Evolutionary conservation across 2,113 vertebrate genomes (phyloP), one percentile per base, ranked within the genome.

Genomic region (Eupsittula cactorum): DNA sequence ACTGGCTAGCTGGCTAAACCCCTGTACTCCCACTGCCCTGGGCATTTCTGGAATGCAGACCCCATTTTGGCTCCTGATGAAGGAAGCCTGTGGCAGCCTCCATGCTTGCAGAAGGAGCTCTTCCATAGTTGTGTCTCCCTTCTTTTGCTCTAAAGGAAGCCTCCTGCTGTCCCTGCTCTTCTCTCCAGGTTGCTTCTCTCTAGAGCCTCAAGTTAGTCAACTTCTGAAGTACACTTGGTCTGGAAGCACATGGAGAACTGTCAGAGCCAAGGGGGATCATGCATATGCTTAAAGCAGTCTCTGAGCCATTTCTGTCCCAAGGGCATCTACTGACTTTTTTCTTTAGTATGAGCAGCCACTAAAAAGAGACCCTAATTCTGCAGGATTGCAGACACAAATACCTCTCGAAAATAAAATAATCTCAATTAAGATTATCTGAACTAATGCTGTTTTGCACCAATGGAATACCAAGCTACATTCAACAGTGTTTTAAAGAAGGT

Each of bases 401-500:
- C 13, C 19, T 77, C 91, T 73, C 70, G 69, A 55, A 92, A 95
- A 90, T 7, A 81, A 64, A 60, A 71, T 73, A 10, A 86, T 60
- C 63, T 86, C 57, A 88, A 91, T 55, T 83, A 88, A 95, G 82
- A 86, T 65, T 82, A 82, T 46, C 59, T 86, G 37, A 83, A 17
- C 16, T 88, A 83, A 77, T 42, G 28, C 21, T 79, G 50, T 11
- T 80, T 81, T 74, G 53, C 68, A 63, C 10, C 75, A 67, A 17
- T 1, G 15, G 63, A 80, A 7, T 46, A 83, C 44, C 63, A 83
- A 82, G 55, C 44, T 86, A 41, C 50, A 65, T 44, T 79, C 31
- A 37, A 13, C 63, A 23, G 37, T 63, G 68, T 78, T 95, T 90
- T 57, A 71, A 93, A 73, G 68, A 57, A 31, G 46, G n/a, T 13